Conservation (phyloP, 2,113 vertebrate species). For the Pterocles orientalis region DNA sequence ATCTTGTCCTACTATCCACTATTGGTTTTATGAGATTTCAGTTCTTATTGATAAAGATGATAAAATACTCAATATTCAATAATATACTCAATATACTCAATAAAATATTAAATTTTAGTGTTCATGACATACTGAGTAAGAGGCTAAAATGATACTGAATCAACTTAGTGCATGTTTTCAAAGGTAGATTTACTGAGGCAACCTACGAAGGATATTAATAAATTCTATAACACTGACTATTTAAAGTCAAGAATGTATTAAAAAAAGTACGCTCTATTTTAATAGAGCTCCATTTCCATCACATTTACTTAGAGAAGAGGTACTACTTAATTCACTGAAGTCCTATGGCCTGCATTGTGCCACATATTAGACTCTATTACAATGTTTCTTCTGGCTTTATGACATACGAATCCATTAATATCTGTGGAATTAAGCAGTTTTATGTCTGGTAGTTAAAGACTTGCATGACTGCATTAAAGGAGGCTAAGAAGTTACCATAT, state of each 20-base stretch:
- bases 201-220: neutral
- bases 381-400: slow-evolving; percentile 5
- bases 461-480: neutral
- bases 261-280: neutral
- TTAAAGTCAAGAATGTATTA: neutral
- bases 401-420: slow-evolving; percentile 18
- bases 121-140: neutral
- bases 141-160: neutral
- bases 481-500: slow-evolving; percentile 17
- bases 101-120: neutral
- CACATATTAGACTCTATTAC: neutral
- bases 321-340: neutral
- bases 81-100: too few relatives aligned
- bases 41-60: neutral
- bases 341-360: neutral
- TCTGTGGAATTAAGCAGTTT: slow-evolving; percentile 13
- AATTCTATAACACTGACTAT: neutral
- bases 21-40: neutral
- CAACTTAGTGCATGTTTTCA: neutral
- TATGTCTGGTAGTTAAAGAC: slow-evolving; percentile 11
- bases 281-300: neutral
- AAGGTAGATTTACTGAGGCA: neutral
- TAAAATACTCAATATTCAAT: neutral
- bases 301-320: neutral
- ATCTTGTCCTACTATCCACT: neutral